Evolutionary conservation across 1,140 invertebrate species (phyloP).

Genomic region (Galleria mellonella): DNA sequence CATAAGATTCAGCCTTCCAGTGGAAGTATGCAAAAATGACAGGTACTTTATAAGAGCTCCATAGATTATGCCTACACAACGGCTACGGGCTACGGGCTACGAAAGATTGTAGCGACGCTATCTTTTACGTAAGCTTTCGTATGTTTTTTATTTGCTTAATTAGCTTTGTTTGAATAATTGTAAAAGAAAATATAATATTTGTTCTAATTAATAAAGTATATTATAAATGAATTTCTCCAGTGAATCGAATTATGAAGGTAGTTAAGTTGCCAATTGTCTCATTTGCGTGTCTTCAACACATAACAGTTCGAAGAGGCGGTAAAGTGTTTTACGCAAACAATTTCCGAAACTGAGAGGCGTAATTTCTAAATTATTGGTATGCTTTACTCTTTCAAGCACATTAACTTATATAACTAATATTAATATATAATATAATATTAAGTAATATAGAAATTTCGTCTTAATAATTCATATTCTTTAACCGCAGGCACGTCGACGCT

Average conservation of each 20-base stretch:
- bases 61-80: slow-evolving; percentile 6
- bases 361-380: too few species aligned
- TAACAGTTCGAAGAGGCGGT: slow-evolving; percentile 8
- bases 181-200: too few species aligned
- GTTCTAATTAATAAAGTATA: too few species aligned
- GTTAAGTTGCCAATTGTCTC: neutral
- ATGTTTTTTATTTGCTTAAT: neutral
- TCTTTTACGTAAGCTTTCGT: slow-evolving; percentile 4
- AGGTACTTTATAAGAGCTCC: slow-evolving; percentile 33
- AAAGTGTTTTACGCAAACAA: slow-evolving; percentile 14
- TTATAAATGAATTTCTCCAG: too few species aligned
- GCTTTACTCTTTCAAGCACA: too few species aligned
- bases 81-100: slow-evolving; percentile 4
- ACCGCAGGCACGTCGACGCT: too few species aligned
- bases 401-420: too few species aligned
- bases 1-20: slow-evolving; percentile 15
- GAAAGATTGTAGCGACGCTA: neutral
- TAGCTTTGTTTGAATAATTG: slow-evolving; percentile 2
- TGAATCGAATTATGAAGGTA: too few species aligned
- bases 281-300: slow-evolving; percentile 10
- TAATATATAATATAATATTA: too few species aligned
- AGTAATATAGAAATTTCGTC: too few species aligned
- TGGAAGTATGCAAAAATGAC: slow-evolving; percentile 31
- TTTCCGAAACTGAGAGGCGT: neutral
- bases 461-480: too few species aligned